Base-by-base conservation (phyloP, 1,140 invertebrate genomes). In the Pachypsylla venusta region DNA sequence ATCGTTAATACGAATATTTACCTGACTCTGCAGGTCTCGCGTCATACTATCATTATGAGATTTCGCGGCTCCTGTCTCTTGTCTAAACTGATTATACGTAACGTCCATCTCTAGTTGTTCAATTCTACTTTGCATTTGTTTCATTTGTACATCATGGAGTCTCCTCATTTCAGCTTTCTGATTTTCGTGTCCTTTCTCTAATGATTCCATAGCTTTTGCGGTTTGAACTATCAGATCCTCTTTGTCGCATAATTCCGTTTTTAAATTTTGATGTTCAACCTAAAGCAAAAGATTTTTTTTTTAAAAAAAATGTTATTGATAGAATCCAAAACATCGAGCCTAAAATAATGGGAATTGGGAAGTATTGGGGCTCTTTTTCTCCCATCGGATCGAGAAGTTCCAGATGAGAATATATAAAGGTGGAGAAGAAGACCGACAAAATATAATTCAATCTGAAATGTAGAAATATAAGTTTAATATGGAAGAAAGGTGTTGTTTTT, bases 171-270 rank as follows among this genome's bases (percentile, higher is more conserved):
- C 42, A 3, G 7, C 22, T 4, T 7, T 48, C n/a, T 22, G 42
- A n/a, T 4, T 5, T 5, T 48, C 42, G n/a, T 48, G 42, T 48
- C 42, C 42, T 19, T 48, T 48, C 42, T 48, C 42, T 22, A 48
- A 22, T 7, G 42, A 48, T n/a, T 60, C 53, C 58, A 65, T 60
- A 12, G 64, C 64, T 59, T 63, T 59, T 13, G 60, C 62, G 25
- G 64, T 57, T 48, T 64, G 42, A 22, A 63, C 26, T 10, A 65
- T 48, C 14, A 65, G 53, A 12, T 65, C 64, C 40, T 65, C 62
- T 54, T 64, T 65, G 25, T 65, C 64, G 1, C 20, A n/a, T 1
- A 65, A 42, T 28, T 65, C 62, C 5, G 26, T 56, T 28, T 54
- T 60, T 14, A 64, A 26, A 16, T 48, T 59, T 28, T 62, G 56